These are phyloP conservation scores for Nephila pilipes DNA, from an alignment of 1,140 invertebrate genomes.

Conservation along the genomic window DNA sequence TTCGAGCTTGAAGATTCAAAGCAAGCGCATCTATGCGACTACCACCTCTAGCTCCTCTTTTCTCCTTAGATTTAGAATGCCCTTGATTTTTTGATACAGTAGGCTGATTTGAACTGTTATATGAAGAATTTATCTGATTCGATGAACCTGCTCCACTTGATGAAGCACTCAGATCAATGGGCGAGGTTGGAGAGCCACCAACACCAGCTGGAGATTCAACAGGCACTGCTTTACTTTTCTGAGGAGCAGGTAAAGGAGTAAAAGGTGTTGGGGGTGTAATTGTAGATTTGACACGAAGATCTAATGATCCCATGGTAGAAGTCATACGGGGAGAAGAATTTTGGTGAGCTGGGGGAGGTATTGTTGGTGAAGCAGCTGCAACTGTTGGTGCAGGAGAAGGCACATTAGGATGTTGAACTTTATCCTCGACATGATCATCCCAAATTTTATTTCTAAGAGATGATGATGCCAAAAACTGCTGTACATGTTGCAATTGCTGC, in stretches of 20 bases:
- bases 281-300: slow-evolving; percentile 77
- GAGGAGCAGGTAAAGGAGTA: slow-evolving; percentile 62
- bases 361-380: slow-evolving; percentile 51
- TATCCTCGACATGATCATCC: slow-evolving; percentile 72
- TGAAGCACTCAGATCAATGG: slow-evolving; percentile 78
- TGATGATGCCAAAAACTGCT: slow-evolving; percentile 73
- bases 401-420: slow-evolving; percentile 41
- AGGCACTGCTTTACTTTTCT: slow-evolving; percentile 55
- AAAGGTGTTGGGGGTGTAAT: slow-evolving; percentile 68
- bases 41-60: slow-evolving; percentile 60
- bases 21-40: slow-evolving; percentile 79
- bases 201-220: slow-evolving; percentile 17
- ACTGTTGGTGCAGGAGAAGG: slow-evolving; percentile 55
- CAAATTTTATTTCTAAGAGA: slow-evolving; percentile 71
- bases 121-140: neutral
- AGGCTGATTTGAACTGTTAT: slow-evolving; percentile 7
- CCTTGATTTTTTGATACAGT: neutral
- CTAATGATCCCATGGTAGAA: slow-evolving; percentile 75
- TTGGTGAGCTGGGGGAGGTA: slow-evolving; percentile 78
- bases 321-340: slow-evolving; percentile 76
- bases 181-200: slow-evolving; percentile 71
- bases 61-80: slow-evolving; percentile 37
- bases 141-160: neutral
- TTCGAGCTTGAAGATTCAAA: slow-evolving; percentile 79
- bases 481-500: slow-evolving; percentile 76